phyloP scores from a whole-genome alignment of 2,113 vertebrate species.

The Xyrauchen texanus region DNA sequence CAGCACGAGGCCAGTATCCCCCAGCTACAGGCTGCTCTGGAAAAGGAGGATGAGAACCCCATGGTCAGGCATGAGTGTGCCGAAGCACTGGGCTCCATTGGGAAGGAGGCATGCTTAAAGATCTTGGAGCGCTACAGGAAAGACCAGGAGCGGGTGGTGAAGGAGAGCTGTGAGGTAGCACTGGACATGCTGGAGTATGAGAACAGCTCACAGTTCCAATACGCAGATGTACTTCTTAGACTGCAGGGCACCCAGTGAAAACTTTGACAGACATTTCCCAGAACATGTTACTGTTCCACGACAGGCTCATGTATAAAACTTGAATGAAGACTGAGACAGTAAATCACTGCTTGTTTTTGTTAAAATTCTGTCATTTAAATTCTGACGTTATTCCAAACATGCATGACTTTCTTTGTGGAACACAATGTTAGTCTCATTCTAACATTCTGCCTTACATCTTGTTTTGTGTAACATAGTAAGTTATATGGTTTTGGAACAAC shows the following conservation, averaged over 20 bases:
- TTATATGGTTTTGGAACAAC: too few relatives aligned
- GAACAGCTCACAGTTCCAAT: constrained; percentile 83
- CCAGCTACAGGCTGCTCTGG: constrained; percentile 73
- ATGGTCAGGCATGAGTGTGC: constrained; percentile 97
- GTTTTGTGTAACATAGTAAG: too few relatives aligned
- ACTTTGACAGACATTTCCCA: neutral
- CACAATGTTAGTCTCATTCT: too few relatives aligned
- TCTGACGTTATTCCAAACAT: too few relatives aligned
- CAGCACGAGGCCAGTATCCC: constrained; percentile 84
- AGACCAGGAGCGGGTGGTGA: constrained; percentile 86
- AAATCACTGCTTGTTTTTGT: neutral
- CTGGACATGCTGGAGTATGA: constrained; percentile 90
- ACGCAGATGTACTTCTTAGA: constrained; percentile 80
- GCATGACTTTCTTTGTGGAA: too few relatives aligned
- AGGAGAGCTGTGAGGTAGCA: constrained; percentile 94
- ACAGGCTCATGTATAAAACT: neutral
- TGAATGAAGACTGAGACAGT: neutral
- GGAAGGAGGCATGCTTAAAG: constrained; percentile 80
- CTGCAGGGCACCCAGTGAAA: constrained; percentile 56
- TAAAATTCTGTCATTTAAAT: too few relatives aligned
- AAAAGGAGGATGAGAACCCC: constrained; percentile 74
- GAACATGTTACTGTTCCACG: constrained; percentile 6
- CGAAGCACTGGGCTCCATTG: constrained; percentile 91
- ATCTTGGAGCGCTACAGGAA: constrained; percentile 71
- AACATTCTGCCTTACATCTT: too few relatives aligned